Percentiles rank a stretch among this genome's conserved stretches.
Evolutionary conservation across 2,888 invertebrate genomes (phyloP).

Genomic region (Ommatoiulus sabulosus): DNA sequence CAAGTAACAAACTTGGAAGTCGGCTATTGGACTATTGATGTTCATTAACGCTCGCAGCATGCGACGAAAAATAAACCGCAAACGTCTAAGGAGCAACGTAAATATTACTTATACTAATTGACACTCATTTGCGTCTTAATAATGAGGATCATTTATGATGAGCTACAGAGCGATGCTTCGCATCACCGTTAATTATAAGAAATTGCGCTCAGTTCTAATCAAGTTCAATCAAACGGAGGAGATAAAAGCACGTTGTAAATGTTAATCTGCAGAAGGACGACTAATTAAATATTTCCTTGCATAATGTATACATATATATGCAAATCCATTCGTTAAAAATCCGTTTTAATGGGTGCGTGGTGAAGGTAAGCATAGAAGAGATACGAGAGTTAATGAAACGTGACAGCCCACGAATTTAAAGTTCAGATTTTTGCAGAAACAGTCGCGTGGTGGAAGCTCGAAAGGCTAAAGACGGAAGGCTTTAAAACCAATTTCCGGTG

Average conservation of each 20-base stretch:
- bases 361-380: not conserved
- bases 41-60: not conserved
- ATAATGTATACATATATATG: not conserved
- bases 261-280: not conserved
- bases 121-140: not conserved
- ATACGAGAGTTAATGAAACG: not conserved
- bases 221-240: not conserved
- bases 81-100: not conserved
- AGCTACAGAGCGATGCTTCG: not conserved
- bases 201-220: not conserved
- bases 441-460: not conserved
- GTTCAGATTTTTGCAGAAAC: not conserved
- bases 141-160: not conserved
- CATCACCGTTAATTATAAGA: not conserved
- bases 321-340: not conserved
- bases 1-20: too few species aligned
- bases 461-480: slow-evolving; percentile 11
- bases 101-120: slow-evolving; percentile 23
- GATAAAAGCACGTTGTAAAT: not conserved
- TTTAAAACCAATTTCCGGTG: slow-evolving; percentile 44
- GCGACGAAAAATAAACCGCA: not conserved
- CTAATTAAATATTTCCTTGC: not conserved
- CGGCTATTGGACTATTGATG: not conserved
- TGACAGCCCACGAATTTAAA: not conserved
- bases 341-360: not conserved